A percentile compares a stretch with the other conserved stretches of the same genome.
These are phyloP conservation scores for Gymnothorax javanicus DNA, from an alignment of 2,797 vertebrate genomes.

Conservation along the genomic window DNA sequence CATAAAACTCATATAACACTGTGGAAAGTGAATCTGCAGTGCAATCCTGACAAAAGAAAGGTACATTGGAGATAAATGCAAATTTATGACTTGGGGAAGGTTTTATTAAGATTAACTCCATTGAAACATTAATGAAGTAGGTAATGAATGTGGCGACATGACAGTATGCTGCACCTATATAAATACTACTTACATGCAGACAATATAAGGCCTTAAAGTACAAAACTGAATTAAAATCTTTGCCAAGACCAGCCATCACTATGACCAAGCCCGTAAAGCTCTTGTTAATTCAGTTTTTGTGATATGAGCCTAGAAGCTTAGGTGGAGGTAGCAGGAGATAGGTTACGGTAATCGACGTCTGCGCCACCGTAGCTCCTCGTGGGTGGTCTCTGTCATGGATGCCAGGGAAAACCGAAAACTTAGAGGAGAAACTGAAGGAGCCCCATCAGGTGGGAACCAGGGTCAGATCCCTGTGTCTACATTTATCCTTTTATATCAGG, in stretches of 20 bases:
- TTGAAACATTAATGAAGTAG: not conserved
- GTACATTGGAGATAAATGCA: not conserved
- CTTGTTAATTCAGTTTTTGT: not conserved
- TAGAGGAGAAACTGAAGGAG: conserved; percentile 1
- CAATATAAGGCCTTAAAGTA: not conserved
- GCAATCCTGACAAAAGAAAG: not conserved
- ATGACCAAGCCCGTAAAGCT: not conserved
- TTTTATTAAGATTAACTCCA: too few relatives aligned
- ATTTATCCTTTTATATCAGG: not conserved
- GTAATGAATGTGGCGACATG: not conserved
- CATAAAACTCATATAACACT: too few relatives aligned
- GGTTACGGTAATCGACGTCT: not conserved
- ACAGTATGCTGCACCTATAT: not conserved
- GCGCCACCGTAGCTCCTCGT: not conserved
- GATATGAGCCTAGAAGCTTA: not conserved
- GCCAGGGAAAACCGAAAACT: not conserved
- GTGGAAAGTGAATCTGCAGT: not conserved
- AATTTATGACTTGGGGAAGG: not conserved
- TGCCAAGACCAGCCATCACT: not conserved
- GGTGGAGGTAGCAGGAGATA: not conserved
- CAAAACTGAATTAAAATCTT: not conserved
- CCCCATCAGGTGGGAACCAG: not conserved
- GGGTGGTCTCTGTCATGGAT: not conserved
- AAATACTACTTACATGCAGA: not conserved
- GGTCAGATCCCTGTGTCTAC: conserved; percentile 11